A percentile compares a stretch with the other conserved stretches of the same genome.
Evolutionary conservation across 2,888 invertebrate species (phyloP).

Genomic region (Noctua fimbriata): DNA sequence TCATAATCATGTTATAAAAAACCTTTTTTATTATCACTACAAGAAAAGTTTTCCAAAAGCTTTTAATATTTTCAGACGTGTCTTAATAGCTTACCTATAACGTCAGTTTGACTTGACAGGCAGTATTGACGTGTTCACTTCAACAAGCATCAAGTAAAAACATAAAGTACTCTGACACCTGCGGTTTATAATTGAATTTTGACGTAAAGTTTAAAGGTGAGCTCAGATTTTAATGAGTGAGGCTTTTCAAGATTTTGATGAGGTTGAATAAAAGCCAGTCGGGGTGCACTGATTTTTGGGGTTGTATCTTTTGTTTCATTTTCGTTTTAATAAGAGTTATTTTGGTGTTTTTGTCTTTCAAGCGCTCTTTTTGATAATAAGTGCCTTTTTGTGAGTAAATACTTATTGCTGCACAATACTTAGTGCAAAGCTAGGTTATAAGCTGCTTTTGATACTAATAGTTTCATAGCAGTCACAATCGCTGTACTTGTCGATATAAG

Average conservation of each 20-base stretch:
- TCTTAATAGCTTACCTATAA: not conserved
- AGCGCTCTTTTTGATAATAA: not conserved
- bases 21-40: not conserved
- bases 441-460: not conserved
- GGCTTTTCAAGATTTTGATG: slow-evolving; percentile 23
- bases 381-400: not conserved
- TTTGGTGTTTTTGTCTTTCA: not conserved
- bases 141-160: slow-evolving; percentile 7
- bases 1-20: not conserved
- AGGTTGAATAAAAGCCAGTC: slow-evolving; percentile 25
- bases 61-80: not conserved
- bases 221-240: slow-evolving; percentile 28
- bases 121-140: slow-evolving; percentile 1
- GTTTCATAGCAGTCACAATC: not conserved
- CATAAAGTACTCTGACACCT: slow-evolving; percentile 1
- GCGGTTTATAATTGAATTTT: slow-evolving; percentile 9
- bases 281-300: slow-evolving; percentile 8
- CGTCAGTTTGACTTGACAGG: not conserved
- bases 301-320: slow-evolving; percentile 17
- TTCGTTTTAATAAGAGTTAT: slow-evolving; percentile 2
- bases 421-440: not conserved
- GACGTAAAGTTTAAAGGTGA: slow-evolving; percentile 19
- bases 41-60: not conserved
- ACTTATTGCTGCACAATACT: not conserved
- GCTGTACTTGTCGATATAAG: not conserved